A percentile compares a stretch with the other conserved stretches of the same genome.
Conservation (phyloP, 2,113 vertebrate genomes). For the Sinocyclocheilus grahami region DNA sequence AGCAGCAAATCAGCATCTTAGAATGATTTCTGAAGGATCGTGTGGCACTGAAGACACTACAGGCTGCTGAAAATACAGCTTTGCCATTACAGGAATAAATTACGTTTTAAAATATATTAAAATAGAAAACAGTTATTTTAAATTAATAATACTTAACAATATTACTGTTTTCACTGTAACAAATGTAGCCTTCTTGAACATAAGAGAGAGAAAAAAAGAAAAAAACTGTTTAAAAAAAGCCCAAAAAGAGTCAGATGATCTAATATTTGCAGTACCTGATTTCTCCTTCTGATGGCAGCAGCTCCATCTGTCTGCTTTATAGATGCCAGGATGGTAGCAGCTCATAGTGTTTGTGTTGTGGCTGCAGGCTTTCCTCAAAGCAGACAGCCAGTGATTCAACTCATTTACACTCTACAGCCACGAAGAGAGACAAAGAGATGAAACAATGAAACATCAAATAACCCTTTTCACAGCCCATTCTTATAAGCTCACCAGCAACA, state of each 20-base stretch:
- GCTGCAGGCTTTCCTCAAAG: slow-evolving; percentile 79
- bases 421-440: background rate
- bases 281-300: slow-evolving; percentile 86
- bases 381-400: slow-evolving; percentile 86
- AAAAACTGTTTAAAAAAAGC: too few species aligned
- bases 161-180: background rate
- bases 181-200: background rate
- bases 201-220: accelerated
- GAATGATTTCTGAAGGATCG: background rate
- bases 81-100: too few species aligned
- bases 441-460: background rate
- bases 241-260: background rate
- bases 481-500: background rate
- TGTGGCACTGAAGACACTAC: too few species aligned
- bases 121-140: too few species aligned
- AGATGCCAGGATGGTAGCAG: slow-evolving; percentile 83
- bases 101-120: too few species aligned
- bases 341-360: slow-evolving; percentile 77
- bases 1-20: background rate
- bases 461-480: background rate
- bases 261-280: slow-evolving; percentile 71
- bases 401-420: slow-evolving; percentile 80
- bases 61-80: too few species aligned
- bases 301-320: slow-evolving; percentile 85
- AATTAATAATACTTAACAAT: background rate